Base-by-base conservation (phyloP, 2,113 vertebrate genomes). In the Butastur rufipennis region DNA sequence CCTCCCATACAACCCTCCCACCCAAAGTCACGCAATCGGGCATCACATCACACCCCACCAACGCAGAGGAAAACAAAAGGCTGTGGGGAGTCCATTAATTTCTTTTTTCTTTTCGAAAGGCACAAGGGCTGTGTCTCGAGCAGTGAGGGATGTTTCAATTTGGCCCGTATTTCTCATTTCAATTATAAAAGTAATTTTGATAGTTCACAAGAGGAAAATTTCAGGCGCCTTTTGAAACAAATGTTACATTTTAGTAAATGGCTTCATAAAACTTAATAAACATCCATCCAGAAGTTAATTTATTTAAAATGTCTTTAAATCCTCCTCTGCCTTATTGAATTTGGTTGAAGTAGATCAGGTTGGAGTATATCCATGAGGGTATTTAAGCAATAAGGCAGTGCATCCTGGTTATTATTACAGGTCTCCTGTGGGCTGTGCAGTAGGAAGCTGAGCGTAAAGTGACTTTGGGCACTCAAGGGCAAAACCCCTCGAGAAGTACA, bases 201-300 rank as follows among this genome's bases (percentile, higher is more conserved):
- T 86, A 62, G 48, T 16, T 86, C 88, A 80, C 63, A 31, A 31
- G 81, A 73, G 78, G 81, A 71, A 91, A 82, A 85, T 80, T 79
- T 84, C 87, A 71, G 78, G 79, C n/a, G 31, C 77, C 43, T 94
- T 84, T 88, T 0, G 20, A 96, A 97, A 81, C 83, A 85, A 96
- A 92, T 3, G 73, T 42, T 87, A 48, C 10, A 0, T 80, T 96
- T 86, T 42, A 90, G 82, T 53, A 86, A 95, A 92, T 56, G 93
- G 77, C 73, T 95, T 95, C 91, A 85, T 94, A 86, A 97, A 93
- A 83, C 8, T 71, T 95, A 91, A 94, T 97, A 91, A 95, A 81
- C 93, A 90, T 90, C 78, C 81, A 88, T 31, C 40, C 68, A 79
- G 48, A 86, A 96, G 90, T 93, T 93, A 97, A 95, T 94, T 85